These are phyloP conservation scores for Caenorhabditis afra DNA, from an alignment of 2,888 invertebrate genomes.

Conservation along the genomic window DNA sequence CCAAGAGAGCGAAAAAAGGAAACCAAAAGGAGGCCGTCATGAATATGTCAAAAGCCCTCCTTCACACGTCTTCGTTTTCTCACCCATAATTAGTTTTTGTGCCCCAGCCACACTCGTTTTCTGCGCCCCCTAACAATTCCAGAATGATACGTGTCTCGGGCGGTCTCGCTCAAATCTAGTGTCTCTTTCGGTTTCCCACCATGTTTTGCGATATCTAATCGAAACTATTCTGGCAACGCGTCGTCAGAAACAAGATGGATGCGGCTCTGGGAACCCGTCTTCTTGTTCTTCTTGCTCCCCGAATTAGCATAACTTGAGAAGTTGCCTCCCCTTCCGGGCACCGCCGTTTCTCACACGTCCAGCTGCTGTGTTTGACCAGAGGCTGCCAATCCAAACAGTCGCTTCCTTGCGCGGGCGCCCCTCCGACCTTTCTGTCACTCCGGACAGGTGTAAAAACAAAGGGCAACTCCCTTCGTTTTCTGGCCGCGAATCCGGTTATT, in stretches of 20 bases:
- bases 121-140: conserved; percentile 7
- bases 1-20: conserved; percentile 32
- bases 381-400: conserved; percentile 53
- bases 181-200: conserved; percentile 14
- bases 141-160: neutral
- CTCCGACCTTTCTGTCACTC: conserved; percentile 45
- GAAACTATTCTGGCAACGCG: neutral
- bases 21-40: conserved; percentile 38
- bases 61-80: conserved; percentile 10
- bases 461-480: conserved; percentile 1
- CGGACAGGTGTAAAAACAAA: conserved; percentile 51
- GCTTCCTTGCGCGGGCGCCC: conserved; percentile 8
- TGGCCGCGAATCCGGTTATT: conserved; percentile 16
- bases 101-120: neutral
- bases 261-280: conserved; percentile 34
- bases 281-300: conserved; percentile 2
- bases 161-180: neutral
- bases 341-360: conserved; percentile 17
- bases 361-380: conserved; percentile 40
- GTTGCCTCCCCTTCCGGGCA: conserved; percentile 26
- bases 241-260: conserved; percentile 36
- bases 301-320: conserved; percentile 48
- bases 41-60: conserved; percentile 54
- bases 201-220: conserved; percentile 34
- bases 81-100: conserved; percentile 44